phyloP scores from a whole-genome alignment of 1,140 invertebrate species.

The Frieseomelitta varia region DNA sequence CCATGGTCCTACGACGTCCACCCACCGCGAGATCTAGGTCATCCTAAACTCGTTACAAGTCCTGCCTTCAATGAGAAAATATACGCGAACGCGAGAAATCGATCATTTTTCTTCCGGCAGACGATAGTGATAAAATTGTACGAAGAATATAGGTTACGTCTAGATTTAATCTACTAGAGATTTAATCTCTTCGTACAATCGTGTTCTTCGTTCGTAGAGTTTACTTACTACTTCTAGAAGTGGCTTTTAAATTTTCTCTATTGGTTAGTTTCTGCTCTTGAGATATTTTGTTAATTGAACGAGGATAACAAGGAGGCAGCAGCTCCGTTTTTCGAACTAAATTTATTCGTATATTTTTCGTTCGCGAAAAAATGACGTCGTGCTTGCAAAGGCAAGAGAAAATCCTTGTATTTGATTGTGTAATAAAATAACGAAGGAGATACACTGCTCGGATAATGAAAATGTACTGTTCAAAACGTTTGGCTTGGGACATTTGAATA shows the following conservation, averaged over 20 bases:
- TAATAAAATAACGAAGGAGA: background rate
- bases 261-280: background rate
- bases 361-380: too few relatives aligned
- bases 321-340: too few relatives aligned
- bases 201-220: background rate
- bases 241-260: background rate
- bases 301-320: too few relatives aligned
- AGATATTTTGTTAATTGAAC: too few relatives aligned
- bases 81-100: background rate
- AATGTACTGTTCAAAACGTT: background rate
- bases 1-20: background rate
- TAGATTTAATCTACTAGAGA: background rate
- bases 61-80: background rate
- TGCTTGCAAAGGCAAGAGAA: background rate
- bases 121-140: background rate
- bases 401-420: background rate
- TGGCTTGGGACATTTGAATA: background rate
- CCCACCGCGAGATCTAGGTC: background rate
- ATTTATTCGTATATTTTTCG: too few relatives aligned
- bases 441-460: background rate
- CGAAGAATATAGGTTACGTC: background rate
- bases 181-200: background rate
- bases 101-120: background rate
- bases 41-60: background rate
- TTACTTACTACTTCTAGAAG: background rate